Conservation (phyloP, 2,113 vertebrate genomes). For the Polyodon spathula region DNA sequence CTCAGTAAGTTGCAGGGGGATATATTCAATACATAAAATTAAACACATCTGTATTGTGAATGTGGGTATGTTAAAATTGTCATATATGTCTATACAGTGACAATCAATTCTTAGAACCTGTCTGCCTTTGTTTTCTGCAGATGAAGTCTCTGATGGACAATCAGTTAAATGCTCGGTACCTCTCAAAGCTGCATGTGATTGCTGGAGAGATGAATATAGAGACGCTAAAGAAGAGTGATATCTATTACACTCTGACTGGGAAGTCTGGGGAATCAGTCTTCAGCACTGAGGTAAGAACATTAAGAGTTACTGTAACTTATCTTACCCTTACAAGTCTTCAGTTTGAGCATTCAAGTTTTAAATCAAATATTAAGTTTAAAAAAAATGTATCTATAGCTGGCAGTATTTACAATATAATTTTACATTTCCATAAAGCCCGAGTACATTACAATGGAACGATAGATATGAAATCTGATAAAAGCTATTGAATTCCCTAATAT, state of each 20-base stretch:
- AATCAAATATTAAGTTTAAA: too few relatives aligned
- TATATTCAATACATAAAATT: too few relatives aligned
- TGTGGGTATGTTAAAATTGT: background rate
- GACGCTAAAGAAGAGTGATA: slow-evolving; percentile 48
- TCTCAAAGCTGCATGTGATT: slow-evolving; percentile 77
- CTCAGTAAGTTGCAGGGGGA: slow-evolving; percentile 40
- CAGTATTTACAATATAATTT: too few relatives aligned
- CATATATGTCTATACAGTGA: background rate
- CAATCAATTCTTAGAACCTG: background rate
- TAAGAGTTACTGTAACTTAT: too few relatives aligned
- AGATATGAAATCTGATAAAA: too few relatives aligned
- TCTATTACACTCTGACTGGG: slow-evolving; percentile 76
- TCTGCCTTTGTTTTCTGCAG: slow-evolving; percentile 48
- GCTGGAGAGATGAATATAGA: slow-evolving; percentile 61
- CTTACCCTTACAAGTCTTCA: too few relatives aligned
- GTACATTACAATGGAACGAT: too few relatives aligned
- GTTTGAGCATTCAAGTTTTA: too few relatives aligned
- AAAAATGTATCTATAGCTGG: too few relatives aligned
- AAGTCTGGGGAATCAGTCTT: slow-evolving; percentile 59
- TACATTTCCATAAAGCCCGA: too few relatives aligned
- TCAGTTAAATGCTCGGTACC: slow-evolving; percentile 53
- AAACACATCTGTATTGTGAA: too few relatives aligned
- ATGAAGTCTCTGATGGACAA: slow-evolving; percentile 55
- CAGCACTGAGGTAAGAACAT: slow-evolving; percentile 53
- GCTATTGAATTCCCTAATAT: too few relatives aligned